These are phyloP conservation scores for Petrocephalus microphthalmus DNA, from an alignment of 2,113 vertebrate genomes.

Conservation along the genomic window DNA sequence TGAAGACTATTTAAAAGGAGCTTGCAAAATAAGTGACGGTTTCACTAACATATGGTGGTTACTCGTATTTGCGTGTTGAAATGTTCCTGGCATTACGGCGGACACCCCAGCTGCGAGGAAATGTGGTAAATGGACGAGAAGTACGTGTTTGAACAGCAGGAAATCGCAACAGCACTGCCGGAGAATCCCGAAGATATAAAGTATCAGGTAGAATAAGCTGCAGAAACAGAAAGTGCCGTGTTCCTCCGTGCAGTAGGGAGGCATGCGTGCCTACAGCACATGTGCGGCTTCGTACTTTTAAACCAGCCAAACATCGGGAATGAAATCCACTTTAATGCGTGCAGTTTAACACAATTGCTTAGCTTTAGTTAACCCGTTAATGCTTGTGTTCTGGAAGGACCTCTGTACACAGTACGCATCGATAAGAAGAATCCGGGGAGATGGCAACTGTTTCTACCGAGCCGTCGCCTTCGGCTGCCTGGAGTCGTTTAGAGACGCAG, in stretches of 20 bases:
- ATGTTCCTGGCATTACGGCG: not conserved
- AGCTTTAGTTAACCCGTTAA: not conserved
- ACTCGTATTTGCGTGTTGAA: not conserved
- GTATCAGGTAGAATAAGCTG: slow-evolving; percentile 45
- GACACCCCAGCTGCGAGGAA: not conserved
- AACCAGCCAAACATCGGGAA: too few species aligned
- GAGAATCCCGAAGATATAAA: slow-evolving; percentile 54
- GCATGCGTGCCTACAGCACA: not conserved
- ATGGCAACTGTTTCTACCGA: slow-evolving; percentile 82
- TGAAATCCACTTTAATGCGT: too few species aligned
- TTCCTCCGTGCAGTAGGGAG: not conserved
- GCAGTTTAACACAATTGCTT: not conserved
- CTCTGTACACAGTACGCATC: slow-evolving; percentile 60
- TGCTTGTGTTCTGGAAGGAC: slow-evolving; percentile 52
- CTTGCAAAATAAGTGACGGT: not conserved
- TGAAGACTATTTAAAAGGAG: not conserved
- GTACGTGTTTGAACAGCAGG: slow-evolving; percentile 58
- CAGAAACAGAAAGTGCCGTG: not conserved
- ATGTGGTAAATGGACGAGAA: slow-evolving; percentile 47
- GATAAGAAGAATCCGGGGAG: slow-evolving; percentile 68
- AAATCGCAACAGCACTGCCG: slow-evolving; percentile 59
- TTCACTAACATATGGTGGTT: not conserved
- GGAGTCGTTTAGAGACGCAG: slow-evolving; percentile 59
- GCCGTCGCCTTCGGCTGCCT: slow-evolving; percentile 67
- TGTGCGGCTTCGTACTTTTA: not conserved